Evolutionary conservation across 2,888 invertebrate genomes (phyloP).

Genomic region (Phaedon cochleariae): DNA sequence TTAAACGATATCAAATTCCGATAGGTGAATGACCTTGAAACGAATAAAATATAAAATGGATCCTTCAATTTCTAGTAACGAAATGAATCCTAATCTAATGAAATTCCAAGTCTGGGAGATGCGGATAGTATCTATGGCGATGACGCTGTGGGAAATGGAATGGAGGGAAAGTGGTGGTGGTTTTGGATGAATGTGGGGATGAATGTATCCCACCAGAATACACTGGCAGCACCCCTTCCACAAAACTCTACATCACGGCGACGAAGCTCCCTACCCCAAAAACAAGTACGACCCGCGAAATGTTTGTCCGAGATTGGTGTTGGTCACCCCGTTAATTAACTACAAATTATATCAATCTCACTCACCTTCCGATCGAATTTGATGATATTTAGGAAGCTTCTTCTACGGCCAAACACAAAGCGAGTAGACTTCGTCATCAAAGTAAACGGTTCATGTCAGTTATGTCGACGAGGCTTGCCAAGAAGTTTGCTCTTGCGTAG

Average conservation of each 20-base stretch:
- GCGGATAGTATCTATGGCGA: slow-evolving; percentile 57
- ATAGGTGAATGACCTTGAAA: slow-evolving; percentile 59
- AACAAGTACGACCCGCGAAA: slow-evolving; percentile 60
- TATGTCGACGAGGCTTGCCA: slow-evolving; percentile 47
- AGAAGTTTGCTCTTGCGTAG: slow-evolving; percentile 49
- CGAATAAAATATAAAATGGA: slow-evolving; percentile 27
- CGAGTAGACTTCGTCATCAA: slow-evolving; percentile 55
- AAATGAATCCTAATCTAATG: neutral
- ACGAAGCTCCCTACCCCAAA: slow-evolving; percentile 64
- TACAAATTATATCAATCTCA: slow-evolving; percentile 28
- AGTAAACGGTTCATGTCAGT: slow-evolving; percentile 53
- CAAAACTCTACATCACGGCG: slow-evolving; percentile 62
- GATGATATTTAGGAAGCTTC: slow-evolving; percentile 8
- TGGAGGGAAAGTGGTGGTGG: slow-evolving; percentile 58
- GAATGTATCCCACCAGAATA: slow-evolving; percentile 63
- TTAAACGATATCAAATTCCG: slow-evolving; percentile 32
- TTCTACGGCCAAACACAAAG: slow-evolving; percentile 44
- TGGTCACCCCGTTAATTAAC: slow-evolving; percentile 35
- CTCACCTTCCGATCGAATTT: slow-evolving; percentile 45
- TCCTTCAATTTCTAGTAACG: neutral
- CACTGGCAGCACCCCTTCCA: slow-evolving; percentile 63
- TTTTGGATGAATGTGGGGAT: slow-evolving; percentile 63
- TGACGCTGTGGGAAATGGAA: slow-evolving; percentile 62
- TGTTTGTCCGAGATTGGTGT: slow-evolving; percentile 54
- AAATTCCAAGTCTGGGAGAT: slow-evolving; percentile 43